Conservation (phyloP, 2,888 invertebrate genomes). For the Drosophila silvestris region DNA sequence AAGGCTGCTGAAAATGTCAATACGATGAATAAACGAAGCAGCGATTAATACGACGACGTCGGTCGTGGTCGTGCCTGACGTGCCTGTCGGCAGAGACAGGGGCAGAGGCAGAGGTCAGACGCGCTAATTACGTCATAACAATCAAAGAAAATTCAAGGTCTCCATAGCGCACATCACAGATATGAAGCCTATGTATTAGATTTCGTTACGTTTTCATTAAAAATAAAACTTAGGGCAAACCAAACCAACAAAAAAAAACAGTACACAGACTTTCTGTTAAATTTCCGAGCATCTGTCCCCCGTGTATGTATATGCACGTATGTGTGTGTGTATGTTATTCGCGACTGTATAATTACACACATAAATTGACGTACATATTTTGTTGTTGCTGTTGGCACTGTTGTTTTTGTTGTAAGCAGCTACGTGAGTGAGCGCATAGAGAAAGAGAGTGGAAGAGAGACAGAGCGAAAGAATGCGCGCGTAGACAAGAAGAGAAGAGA, state of each 20-base stretch:
- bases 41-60: constrained; percentile 73
- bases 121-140: constrained; percentile 84
- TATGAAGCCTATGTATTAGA: constrained; percentile 71
- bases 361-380: constrained; percentile 34
- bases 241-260: constrained; percentile 38
- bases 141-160: constrained; percentile 85
- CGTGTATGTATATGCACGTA: constrained; percentile 30
- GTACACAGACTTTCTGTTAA: constrained; percentile 51
- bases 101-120: constrained; percentile 60
- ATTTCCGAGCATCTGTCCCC: constrained; percentile 38
- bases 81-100: constrained; percentile 6
- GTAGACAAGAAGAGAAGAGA: constrained; percentile 42
- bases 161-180: constrained; percentile 58
- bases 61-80: constrained; percentile 62
- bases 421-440: constrained; percentile 59
- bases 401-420: constrained; percentile 61
- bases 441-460: constrained; percentile 31
- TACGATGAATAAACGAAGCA: constrained; percentile 78
- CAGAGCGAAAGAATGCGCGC: constrained; percentile 61
- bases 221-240: constrained; percentile 67
- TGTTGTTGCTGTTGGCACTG: constrained; percentile 47
- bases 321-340: constrained; percentile 50
- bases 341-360: constrained; percentile 73
- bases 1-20: constrained; percentile 76
- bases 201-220: constrained; percentile 79